phyloP scores from a whole-genome alignment of 2,888 invertebrate genomes.

The Campopleginae sp. region DNA sequence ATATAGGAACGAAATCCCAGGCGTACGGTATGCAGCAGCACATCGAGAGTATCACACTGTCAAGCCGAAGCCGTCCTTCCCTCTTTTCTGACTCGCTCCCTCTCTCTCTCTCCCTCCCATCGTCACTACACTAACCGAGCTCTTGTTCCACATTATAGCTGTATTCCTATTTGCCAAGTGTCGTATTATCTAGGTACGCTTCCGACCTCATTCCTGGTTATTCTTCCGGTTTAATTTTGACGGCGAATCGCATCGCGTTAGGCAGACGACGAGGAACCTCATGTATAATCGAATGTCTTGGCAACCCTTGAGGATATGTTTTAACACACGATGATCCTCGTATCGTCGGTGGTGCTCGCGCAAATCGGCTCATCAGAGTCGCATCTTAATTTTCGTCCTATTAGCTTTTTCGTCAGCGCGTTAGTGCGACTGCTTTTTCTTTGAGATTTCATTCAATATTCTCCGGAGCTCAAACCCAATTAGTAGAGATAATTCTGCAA shows the following conservation, averaged over 20 bases:
- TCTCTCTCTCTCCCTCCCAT: constrained; percentile 5
- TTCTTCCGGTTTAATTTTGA: constrained; percentile 58
- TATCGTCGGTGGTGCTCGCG: not conserved
- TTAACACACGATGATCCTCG: not conserved
- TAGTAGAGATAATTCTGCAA: not conserved
- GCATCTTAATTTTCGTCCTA: not conserved
- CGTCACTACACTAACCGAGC: constrained; percentile 21
- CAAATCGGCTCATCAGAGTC: not conserved
- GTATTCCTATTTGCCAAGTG: constrained; percentile 45
- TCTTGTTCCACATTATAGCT: constrained; percentile 27
- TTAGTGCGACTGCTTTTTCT: not conserved
- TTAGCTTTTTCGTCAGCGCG: not conserved
- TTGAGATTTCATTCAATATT: not conserved
- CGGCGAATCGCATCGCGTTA: constrained; percentile 33
- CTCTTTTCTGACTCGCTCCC: not conserved
- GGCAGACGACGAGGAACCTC: constrained; percentile 17
- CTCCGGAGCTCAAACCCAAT: not conserved
- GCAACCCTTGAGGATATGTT: not conserved
- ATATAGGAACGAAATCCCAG: constrained; percentile 31
- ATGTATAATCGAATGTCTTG: constrained; percentile 30
- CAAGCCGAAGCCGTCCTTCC: not conserved
- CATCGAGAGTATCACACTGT: constrained; percentile 18
- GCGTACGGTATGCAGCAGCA: constrained; percentile 12
- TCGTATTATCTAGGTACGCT: constrained; percentile 8
- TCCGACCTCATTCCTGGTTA: constrained; percentile 47